phyloP scores from a whole-genome alignment of 2,113 vertebrate genomes.

The Archilochus colubris region DNA sequence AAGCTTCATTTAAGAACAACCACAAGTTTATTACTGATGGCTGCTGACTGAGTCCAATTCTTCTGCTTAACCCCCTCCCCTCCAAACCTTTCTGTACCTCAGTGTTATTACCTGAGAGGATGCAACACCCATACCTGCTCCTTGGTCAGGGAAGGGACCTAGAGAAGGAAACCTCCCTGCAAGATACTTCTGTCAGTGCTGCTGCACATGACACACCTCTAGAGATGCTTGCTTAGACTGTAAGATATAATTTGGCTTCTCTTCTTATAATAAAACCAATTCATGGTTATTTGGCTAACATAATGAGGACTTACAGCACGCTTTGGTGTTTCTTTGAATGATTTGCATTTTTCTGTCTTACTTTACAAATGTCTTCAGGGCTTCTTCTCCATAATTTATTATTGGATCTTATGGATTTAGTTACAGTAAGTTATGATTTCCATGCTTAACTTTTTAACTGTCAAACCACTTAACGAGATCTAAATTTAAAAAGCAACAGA shows the following conservation, averaged over 20 bases:
- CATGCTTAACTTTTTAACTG: neutral
- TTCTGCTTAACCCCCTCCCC: neutral
- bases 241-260: neutral
- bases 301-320: neutral
- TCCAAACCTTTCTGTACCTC: neutral
- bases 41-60: neutral
- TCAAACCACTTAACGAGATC: neutral
- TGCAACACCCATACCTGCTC: neutral
- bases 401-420: slow-evolving; percentile 4
- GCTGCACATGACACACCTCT: neutral
- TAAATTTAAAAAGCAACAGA: neutral
- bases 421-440: slow-evolving; percentile 24
- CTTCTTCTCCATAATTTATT: neutral
- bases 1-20: neutral
- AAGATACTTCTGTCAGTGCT: neutral
- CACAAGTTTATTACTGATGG: neutral
- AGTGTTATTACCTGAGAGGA: neutral
- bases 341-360: neutral
- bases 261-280: neutral
- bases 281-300: neutral
- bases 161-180: neutral
- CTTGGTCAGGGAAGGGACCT: neutral
- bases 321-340: neutral
- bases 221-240: neutral
- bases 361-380: neutral